Percentiles rank a stretch among this genome's conserved stretches.
Evolutionary conservation across 2,113 vertebrate genomes (phyloP).

Genomic region (Helogale parvula): DNA sequence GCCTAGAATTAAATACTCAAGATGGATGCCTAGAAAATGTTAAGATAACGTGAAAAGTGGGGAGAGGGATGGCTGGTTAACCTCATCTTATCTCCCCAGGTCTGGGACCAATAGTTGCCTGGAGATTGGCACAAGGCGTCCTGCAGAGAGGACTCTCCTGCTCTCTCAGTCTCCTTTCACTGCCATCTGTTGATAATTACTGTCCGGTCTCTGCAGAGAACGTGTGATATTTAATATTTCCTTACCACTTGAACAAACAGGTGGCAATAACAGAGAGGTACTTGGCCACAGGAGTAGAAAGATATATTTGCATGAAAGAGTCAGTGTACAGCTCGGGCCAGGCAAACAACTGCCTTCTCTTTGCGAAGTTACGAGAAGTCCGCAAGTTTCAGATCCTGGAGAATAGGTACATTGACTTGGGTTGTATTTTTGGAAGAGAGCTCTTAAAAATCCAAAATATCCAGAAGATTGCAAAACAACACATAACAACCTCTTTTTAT

Average conservation of each 20-base stretch:
- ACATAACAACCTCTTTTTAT: constrained; percentile 63
- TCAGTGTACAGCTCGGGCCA: constrained; percentile 86
- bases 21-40: constrained; percentile 71
- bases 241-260: constrained; percentile 99
- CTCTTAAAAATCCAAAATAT: constrained; percentile 71
- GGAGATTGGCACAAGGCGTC: constrained; percentile 51
- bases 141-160: constrained; percentile 62
- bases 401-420: constrained; percentile 74
- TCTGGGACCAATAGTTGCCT: constrained; percentile 71
- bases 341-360: constrained; percentile 82
- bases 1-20: constrained; percentile 73
- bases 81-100: constrained; percentile 80
- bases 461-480: constrained; percentile 71
- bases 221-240: constrained; percentile 99
- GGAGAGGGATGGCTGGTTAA: constrained; percentile 76
- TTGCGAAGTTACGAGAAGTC: constrained; percentile 70
- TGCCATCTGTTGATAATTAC: constrained; percentile 98
- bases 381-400: constrained; percentile 45
- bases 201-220: constrained; percentile 93
- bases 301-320: constrained; percentile 89
- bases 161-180: constrained; percentile 82
- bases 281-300: constrained; percentile 95
- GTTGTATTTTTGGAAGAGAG: constrained; percentile 61
- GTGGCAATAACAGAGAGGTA: constrained; percentile 93
- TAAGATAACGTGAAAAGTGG: constrained; percentile 82